Base-by-base conservation (phyloP, 2,888 invertebrate species). In the Clitarchus hookeri region DNA sequence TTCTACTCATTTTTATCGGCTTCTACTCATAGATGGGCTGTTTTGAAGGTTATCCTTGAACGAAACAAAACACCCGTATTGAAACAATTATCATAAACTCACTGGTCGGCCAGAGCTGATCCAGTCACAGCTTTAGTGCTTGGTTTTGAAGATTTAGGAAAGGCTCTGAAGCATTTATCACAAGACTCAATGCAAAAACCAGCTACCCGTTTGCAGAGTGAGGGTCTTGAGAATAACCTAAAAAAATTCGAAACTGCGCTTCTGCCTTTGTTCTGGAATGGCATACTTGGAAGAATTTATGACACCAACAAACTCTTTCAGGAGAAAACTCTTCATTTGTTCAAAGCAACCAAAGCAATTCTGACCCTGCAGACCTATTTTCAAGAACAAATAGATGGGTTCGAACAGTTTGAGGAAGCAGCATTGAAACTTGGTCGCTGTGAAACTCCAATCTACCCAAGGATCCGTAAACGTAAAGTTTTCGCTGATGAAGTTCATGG, bases 111-210 rank as follows among this genome's bases (percentile, higher is more conserved):
- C 78, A 78, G 78, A 78, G 9, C 0, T 78, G 78, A 78, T 78
- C 16, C 78, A 8, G 78, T 78, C 78, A 78, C 11, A 78, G 78
- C 78, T 78, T 6, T 78, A 78, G 78, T 78, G n/a, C n/a, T 78
- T 2, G 78, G 78, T 78, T 19, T 78, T 78, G 78, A 78, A 78
- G 78, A 0, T 2, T 16, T 78, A 19, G 78, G 11, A 78, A 78
- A 78, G n/a, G 78, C 78, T 78, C 78, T 78, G n/a, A n/a, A n/a
- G n/a, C n/a, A n/a, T n/a, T n/a, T n/a, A n/a, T n/a, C n/a, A n/a
- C n/a, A n/a, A n/a, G 78, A 78, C 78, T 78, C 78, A 26, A 78
- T 78, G 26, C 9, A 78, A 78, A 78, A 78, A 19, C 78, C 78
- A 11, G 4, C 78, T 78, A 78, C 78, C 2, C 78, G 78, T 78